Evolutionary conservation across 1,140 invertebrate genomes (phyloP).

Genomic region (Drosophila prosaltans): DNA sequence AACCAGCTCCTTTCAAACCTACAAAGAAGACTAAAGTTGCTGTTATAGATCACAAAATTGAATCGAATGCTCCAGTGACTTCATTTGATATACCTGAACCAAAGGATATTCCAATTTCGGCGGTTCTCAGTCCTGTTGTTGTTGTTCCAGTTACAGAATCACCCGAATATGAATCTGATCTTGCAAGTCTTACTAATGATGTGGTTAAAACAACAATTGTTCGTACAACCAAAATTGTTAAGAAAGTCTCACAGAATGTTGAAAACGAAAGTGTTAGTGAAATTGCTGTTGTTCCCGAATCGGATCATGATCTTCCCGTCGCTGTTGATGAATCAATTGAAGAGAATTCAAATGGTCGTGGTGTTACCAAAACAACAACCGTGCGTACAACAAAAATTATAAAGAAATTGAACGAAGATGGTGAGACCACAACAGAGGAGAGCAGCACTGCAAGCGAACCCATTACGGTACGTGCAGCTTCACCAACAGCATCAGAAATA

Average conservation of each 20-base stretch:
- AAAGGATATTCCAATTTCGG: slow-evolving; percentile 7
- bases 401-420: slow-evolving; percentile 69
- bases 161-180: slow-evolving; percentile 20
- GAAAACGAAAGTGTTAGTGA: slow-evolving; percentile 45
- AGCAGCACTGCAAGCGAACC: slow-evolving; percentile 64
- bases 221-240: slow-evolving; percentile 76
- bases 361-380: slow-evolving; percentile 78
- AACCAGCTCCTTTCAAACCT: slow-evolving; percentile 7
- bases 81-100: neutral
- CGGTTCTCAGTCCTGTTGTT: neutral
- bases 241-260: slow-evolving; percentile 70
- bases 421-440: slow-evolving; percentile 66
- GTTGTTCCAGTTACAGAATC: neutral
- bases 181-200: slow-evolving; percentile 45
- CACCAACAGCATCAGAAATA: slow-evolving; percentile 67
- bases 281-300: neutral
- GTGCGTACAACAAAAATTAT: slow-evolving; percentile 74
- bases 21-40: slow-evolving; percentile 1
- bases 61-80: neutral
- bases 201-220: slow-evolving; percentile 77
- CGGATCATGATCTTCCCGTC: slow-evolving; percentile 14
- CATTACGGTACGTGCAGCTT: slow-evolving; percentile 59
- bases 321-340: slow-evolving; percentile 9
- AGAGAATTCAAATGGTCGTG: slow-evolving; percentile 44
- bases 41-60: neutral